Conservation (phyloP, 1,140 invertebrate genomes). For the Metaphire vulgaris region DNA sequence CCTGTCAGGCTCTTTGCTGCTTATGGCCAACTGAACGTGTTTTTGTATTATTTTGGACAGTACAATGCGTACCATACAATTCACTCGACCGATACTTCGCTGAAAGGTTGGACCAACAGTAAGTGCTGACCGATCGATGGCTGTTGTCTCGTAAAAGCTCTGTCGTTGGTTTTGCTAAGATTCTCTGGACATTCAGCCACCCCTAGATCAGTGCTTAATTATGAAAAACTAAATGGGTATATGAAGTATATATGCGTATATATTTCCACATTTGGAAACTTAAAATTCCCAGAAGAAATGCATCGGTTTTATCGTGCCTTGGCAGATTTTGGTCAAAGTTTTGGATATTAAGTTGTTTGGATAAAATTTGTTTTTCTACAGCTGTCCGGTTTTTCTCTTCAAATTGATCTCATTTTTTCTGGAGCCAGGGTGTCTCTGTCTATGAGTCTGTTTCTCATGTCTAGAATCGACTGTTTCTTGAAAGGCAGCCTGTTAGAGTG, state of each 20-base stretch:
- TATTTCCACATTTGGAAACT: too few relatives aligned
- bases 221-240: too few relatives aligned
- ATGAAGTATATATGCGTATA: too few relatives aligned
- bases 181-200: constrained; percentile 2
- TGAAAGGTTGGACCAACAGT: constrained; percentile 67
- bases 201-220: neutral
- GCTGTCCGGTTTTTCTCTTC: too few relatives aligned
- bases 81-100: constrained; percentile 70
- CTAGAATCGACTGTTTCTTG: too few relatives aligned
- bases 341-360: neutral
- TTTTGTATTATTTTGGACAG: constrained; percentile 35
- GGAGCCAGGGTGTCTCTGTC: too few relatives aligned
- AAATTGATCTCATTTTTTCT: too few relatives aligned
- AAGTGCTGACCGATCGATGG: constrained; percentile 34
- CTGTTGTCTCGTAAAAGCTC: constrained; percentile 18
- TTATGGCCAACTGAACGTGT: too few relatives aligned
- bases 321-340: neutral
- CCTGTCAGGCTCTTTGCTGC: too few relatives aligned
- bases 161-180: neutral
- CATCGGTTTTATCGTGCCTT: neutral
- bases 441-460: too few relatives aligned
- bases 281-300: too few relatives aligned
- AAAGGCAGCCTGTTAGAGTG: too few relatives aligned
- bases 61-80: constrained; percentile 78
- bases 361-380: neutral